Evolutionary conservation across 2,888 invertebrate genomes (phyloP).

Genomic region (Caenorhabditis sp.): DNA sequence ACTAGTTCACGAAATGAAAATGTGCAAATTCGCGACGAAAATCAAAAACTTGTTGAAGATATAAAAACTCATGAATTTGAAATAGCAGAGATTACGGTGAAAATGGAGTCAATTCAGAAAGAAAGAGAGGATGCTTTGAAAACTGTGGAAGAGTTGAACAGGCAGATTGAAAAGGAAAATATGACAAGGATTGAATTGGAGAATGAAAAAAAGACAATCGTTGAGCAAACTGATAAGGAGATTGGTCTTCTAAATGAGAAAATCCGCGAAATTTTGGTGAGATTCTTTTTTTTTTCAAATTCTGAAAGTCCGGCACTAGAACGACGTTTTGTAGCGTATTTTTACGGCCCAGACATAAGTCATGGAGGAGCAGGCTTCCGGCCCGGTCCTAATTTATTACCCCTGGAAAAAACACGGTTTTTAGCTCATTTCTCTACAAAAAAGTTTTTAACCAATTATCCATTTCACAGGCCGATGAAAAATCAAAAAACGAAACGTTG

Average conservation of each 20-base stretch:
- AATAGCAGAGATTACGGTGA: slow-evolving; percentile 13
- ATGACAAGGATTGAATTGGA: background rate
- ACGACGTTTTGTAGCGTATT: too few species aligned
- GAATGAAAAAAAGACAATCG: background rate
- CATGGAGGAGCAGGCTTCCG: too few species aligned
- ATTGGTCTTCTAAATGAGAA: background rate
- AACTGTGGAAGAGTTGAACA: background rate
- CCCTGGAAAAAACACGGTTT: too few species aligned
- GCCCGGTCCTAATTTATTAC: too few species aligned
- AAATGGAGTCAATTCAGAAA: slow-evolving; percentile 3
- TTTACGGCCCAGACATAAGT: too few species aligned
- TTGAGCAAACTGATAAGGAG: background rate
- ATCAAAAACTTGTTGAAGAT: slow-evolving; percentile 14
- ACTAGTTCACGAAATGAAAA: slow-evolving; percentile 9
- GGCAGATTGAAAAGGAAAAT: background rate
- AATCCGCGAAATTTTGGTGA: background rate
- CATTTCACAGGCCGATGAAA: background rate
- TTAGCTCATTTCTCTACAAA: too few species aligned
- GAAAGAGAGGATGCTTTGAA: background rate
- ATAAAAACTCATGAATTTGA: slow-evolving; percentile 11
- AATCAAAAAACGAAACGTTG: background rate
- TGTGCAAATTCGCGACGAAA: slow-evolving; percentile 17
- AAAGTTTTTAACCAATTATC: too few species aligned
- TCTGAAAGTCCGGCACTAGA: too few species aligned
- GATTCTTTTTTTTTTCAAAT: background rate